Evolutionary conservation across 2,888 invertebrate species (phyloP).

Genomic region (Epinotia brunnichana): DNA sequence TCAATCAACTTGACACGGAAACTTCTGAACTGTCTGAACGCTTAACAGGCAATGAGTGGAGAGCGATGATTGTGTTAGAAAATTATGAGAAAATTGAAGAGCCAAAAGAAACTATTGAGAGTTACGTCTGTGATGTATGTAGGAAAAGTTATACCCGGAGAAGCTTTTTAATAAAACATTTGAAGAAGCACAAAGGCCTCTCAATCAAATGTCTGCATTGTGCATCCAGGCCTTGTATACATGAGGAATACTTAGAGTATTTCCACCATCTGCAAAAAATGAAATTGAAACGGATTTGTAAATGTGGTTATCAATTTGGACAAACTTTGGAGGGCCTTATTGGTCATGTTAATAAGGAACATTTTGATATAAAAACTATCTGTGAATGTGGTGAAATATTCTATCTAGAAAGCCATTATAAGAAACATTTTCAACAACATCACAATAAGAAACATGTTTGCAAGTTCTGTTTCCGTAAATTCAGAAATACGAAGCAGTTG

Average conservation of each 20-base stretch:
- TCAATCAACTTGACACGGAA: constrained; percentile 20
- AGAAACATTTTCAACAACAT: constrained; percentile 24
- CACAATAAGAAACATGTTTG: constrained; percentile 18
- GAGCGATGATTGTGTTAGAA: constrained; percentile 24
- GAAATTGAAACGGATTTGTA: constrained; percentile 18
- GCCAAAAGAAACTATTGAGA: neutral
- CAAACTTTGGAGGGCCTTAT: constrained; percentile 13
- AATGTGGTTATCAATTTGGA: constrained; percentile 8
- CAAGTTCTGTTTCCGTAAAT: constrained; percentile 11
- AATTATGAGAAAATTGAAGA: neutral
- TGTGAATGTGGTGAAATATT: constrained; percentile 31
- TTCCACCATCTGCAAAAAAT: neutral
- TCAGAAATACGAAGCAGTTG: constrained; percentile 18
- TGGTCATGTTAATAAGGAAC: constrained; percentile 35
- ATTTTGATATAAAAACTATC: constrained; percentile 22
- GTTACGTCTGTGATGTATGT: constrained; percentile 28
- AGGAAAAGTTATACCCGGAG: constrained; percentile 6
- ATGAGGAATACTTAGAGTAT: constrained; percentile 17
- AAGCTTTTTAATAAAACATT: constrained; percentile 21
- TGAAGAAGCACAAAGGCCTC: constrained; percentile 5
- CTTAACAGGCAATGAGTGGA: constrained; percentile 9
- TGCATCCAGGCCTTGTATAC: constrained; percentile 15
- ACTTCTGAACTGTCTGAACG: neutral
- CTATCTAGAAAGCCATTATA: constrained; percentile 14
- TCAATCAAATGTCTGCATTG: constrained; percentile 22